Conservation (phyloP, 2,888 invertebrate species). For the Timema cristinae region DNA sequence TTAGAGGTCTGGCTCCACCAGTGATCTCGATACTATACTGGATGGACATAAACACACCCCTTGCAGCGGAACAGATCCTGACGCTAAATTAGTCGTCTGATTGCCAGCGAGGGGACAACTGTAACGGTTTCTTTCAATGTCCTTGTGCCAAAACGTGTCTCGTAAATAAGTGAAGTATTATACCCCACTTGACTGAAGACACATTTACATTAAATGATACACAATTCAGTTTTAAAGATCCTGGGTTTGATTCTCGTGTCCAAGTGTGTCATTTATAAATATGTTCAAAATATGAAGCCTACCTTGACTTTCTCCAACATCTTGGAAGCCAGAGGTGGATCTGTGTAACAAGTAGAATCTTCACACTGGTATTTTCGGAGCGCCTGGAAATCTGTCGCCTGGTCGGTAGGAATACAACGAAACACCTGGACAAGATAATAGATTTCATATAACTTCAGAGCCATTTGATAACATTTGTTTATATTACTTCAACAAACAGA, state of each 20-base stretch:
- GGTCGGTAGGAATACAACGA: constrained; percentile 83
- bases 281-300: constrained; percentile 29
- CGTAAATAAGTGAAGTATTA: no score
- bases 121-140: no score
- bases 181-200: no score
- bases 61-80: no score
- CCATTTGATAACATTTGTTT: neutral
- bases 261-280: neutral
- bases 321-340: constrained; percentile 63
- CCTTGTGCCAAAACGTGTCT: neutral
- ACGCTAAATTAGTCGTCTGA: no score
- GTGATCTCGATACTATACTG: no score
- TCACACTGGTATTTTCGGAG: constrained; percentile 73
- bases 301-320: constrained; percentile 72
- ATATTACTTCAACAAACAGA: neutral
- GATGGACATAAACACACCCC: no score
- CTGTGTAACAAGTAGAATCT: constrained; percentile 62
- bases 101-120: no score
- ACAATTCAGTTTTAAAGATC: no score
- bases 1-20: no score
- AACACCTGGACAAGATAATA: constrained; percentile 59
- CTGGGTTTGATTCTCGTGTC: no score
- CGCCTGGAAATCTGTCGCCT: constrained; percentile 70
- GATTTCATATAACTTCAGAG: neutral
- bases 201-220: no score